Conservation (phyloP, 2,797 vertebrate species). For the Nannoperca obscura region DNA sequence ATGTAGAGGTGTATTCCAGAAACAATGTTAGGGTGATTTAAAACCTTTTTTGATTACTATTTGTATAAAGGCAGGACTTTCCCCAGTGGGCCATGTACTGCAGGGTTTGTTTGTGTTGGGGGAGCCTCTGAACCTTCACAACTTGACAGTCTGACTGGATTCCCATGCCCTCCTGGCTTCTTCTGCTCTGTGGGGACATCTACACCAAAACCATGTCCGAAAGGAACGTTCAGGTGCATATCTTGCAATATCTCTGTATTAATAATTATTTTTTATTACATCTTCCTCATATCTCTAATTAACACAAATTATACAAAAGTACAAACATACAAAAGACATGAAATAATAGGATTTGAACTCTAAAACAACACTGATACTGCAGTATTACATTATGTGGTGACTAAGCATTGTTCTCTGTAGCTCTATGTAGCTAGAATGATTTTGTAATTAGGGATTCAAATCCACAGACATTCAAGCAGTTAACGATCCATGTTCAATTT, state of each 20-base stretch:
- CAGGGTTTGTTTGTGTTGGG: constrained; percentile 82
- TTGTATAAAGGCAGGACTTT: constrained; percentile 73
- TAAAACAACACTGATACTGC: not conserved
- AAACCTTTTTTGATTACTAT: constrained; percentile 25
- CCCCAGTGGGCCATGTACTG: constrained; percentile 80
- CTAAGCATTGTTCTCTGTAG: not conserved
- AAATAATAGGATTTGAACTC: not conserved
- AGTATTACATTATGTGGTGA: not conserved
- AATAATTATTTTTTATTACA: not conserved
- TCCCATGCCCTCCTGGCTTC: constrained; percentile 81
- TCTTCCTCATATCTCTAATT: not conserved
- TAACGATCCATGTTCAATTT: not conserved
- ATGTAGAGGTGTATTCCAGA: not conserved
- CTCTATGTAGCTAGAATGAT: not conserved
- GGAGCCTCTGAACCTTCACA: constrained; percentile 75
- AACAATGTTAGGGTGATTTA: constrained; percentile 16
- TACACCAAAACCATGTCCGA: constrained; percentile 80
- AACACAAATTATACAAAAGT: not conserved
- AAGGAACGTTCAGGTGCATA: constrained; percentile 85
- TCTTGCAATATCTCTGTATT: not conserved
- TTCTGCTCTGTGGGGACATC: constrained; percentile 83
- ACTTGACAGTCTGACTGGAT: constrained; percentile 71
- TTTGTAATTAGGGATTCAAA: not conserved
- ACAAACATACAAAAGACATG: not conserved
- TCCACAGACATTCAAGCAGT: not conserved